These are phyloP conservation scores for Brienomyrus brachyistius DNA, from an alignment of 2,113 vertebrate species.

Conservation along the genomic window DNA sequence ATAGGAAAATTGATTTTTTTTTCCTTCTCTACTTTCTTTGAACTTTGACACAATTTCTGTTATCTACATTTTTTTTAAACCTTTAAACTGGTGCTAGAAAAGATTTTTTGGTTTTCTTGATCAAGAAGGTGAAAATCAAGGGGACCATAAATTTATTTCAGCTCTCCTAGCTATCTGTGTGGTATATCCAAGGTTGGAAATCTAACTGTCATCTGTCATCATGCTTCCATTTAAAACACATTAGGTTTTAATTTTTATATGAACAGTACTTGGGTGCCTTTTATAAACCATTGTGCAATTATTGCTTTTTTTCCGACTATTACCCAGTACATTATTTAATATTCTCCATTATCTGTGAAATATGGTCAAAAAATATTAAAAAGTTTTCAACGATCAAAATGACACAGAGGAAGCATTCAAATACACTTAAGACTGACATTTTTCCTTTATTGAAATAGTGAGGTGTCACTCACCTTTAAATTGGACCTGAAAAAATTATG, in stretches of 20 bases:
- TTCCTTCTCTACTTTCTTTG: neutral
- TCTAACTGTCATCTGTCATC: neutral
- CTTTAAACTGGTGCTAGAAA: neutral
- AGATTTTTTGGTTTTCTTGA: constrained; percentile 1
- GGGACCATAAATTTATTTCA: neutral
- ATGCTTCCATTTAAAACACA: neutral
- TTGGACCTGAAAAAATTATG: constrained; percentile 41
- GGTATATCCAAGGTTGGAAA: constrained; percentile 1
- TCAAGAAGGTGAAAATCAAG: neutral
- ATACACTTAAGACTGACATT: constrained; percentile 35
- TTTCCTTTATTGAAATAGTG: constrained; percentile 22
- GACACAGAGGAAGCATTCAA: constrained; percentile 18
- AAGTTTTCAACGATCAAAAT: constrained; percentile 7
- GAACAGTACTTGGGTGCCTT: neutral
- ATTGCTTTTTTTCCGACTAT: neutral
- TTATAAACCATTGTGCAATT: neutral
- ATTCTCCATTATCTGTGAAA: constrained; percentile 8
- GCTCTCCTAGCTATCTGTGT: neutral
- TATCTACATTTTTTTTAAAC: neutral
- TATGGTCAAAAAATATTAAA: neutral
- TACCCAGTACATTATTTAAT: neutral
- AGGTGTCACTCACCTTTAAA: constrained; percentile 52
- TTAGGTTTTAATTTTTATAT: constrained; percentile 1
- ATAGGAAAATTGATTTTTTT: neutral
- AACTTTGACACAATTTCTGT: constrained; percentile 2